phyloP scores from a whole-genome alignment of 2,113 vertebrate genomes.

The Gymnogyps californianus region DNA sequence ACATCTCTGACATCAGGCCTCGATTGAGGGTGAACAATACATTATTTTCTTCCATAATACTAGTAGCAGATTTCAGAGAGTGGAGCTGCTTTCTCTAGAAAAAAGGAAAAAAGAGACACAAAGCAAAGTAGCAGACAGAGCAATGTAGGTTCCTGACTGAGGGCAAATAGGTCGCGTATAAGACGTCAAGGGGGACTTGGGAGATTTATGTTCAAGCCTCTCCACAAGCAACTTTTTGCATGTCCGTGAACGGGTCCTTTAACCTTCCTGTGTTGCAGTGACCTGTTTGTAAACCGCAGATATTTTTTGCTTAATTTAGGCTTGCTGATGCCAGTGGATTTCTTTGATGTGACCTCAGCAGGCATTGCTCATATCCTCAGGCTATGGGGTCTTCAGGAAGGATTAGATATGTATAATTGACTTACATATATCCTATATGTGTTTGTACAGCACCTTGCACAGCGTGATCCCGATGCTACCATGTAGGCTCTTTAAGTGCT shows the following conservation, averaged over 20 bases:
- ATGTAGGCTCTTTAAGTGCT: neutral
- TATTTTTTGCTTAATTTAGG: neutral
- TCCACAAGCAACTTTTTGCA: neutral
- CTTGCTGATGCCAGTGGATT: neutral
- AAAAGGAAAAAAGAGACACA: neutral
- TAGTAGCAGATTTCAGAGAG: neutral
- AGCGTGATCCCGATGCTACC: rapidly evolving
- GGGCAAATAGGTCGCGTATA: neutral
- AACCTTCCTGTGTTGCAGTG: constrained; percentile 25
- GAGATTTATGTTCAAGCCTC: constrained; percentile 41
- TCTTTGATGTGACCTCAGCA: neutral
- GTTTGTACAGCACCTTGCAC: neutral
- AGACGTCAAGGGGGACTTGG: neutral
- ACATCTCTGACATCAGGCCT: neutral
- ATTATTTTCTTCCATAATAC: neutral
- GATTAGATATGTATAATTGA: neutral
- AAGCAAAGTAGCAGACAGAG: neutral
- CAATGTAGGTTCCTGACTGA: neutral
- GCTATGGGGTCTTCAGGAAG: neutral
- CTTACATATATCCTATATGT: rapidly evolving
- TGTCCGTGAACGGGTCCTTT: neutral
- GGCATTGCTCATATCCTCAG: neutral
- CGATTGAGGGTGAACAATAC: neutral
- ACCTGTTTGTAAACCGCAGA: constrained; percentile 27
- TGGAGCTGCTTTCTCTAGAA: neutral